Evolutionary conservation across 2,797 vertebrate species (phyloP).

Genomic region (Bradypus variegatus): DNA sequence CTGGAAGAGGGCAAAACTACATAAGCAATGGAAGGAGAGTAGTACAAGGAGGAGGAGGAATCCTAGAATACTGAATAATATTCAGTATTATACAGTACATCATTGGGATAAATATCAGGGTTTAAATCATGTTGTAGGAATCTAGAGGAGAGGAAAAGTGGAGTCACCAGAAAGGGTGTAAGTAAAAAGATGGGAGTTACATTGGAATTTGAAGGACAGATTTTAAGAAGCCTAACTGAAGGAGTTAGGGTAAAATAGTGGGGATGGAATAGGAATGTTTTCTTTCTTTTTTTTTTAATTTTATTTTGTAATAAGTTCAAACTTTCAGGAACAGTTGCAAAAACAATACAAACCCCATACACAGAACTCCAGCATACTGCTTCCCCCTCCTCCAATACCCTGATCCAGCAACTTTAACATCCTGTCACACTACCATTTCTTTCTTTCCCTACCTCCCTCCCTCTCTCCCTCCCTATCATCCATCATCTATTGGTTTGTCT

Average conservation of each 20-base stretch:
- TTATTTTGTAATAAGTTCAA: too few species aligned
- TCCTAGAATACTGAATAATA: neutral
- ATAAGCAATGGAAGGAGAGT: neutral
- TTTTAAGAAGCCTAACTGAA: neutral
- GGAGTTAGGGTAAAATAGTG: neutral
- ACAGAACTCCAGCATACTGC: too few species aligned
- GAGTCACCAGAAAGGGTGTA: neutral
- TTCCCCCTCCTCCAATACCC: too few species aligned
- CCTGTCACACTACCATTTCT: too few species aligned
- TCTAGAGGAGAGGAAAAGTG: neutral
- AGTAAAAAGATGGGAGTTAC: neutral
- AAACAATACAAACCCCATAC: too few species aligned
- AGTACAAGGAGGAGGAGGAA: neutral
- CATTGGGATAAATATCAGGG: neutral
- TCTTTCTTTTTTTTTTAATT: too few species aligned
- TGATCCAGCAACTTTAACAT: too few species aligned
- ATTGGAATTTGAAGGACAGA: neutral
- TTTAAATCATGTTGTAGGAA: neutral
- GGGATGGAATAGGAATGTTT: neutral
- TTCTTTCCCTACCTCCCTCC: too few species aligned
- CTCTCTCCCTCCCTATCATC: too few species aligned
- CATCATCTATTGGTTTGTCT: too few species aligned
- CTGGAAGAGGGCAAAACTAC: neutral
- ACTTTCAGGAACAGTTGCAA: too few species aligned
- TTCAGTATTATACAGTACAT: neutral